These are phyloP conservation scores for Hippoglossus hippoglossus DNA, from an alignment of 2,797 vertebrate species.

Conservation along the genomic window DNA sequence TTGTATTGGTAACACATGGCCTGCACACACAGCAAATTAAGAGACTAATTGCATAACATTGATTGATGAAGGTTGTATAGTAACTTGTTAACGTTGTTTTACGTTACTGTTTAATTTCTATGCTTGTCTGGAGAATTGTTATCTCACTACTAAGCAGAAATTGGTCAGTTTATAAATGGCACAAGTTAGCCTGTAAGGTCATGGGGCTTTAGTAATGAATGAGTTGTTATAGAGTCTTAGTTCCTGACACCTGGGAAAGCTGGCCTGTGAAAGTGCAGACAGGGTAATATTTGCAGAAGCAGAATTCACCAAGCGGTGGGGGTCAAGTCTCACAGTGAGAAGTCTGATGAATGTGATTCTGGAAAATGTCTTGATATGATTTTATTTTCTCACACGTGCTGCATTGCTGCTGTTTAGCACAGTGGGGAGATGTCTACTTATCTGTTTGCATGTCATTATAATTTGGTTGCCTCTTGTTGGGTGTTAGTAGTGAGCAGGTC, in stretches of 20 bases:
- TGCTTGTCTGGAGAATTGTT: slow-evolving; percentile 10
- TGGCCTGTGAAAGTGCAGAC: slow-evolving; percentile 50
- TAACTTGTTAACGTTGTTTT: too few species aligned
- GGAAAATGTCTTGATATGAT: background rate
- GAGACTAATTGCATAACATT: background rate
- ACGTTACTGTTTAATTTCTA: too few species aligned
- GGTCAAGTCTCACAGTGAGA: slow-evolving; percentile 6
- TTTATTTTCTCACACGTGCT: slow-evolving; percentile 3
- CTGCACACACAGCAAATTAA: too few species aligned
- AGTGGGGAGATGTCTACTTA: background rate
- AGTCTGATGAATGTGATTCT: background rate
- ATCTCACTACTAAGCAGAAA: slow-evolving; percentile 44
- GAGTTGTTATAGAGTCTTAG: slow-evolving; percentile 36
- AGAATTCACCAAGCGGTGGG: slow-evolving; percentile 33
- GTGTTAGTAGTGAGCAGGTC: background rate
- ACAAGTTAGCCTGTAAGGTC: slow-evolving; percentile 37
- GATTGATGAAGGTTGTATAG: background rate
- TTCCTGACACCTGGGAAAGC: slow-evolving; percentile 40
- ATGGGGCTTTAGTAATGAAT: slow-evolving; percentile 45
- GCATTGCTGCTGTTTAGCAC: background rate
- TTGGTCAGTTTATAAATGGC: slow-evolving; percentile 40
- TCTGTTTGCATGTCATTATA: background rate
- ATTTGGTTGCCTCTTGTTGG: background rate
- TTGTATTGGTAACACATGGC: too few species aligned
- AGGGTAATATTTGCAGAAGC: slow-evolving; percentile 38